Evolutionary conservation across 2,797 vertebrate species (phyloP).

Genomic region (Hozukius guyotensis): DNA sequence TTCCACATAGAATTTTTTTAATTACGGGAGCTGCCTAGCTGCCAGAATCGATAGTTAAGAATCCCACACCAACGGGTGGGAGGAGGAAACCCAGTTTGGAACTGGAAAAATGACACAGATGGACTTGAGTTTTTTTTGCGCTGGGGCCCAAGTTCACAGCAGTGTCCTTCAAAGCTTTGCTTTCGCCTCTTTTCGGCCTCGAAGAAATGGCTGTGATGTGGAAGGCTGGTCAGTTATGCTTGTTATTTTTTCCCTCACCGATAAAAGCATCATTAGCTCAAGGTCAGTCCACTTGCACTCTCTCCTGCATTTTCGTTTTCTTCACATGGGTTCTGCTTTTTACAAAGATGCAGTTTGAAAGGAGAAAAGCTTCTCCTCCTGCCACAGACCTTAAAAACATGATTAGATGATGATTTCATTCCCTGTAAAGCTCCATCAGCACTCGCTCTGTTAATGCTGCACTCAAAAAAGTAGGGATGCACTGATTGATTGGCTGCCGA

Average conservation of each 20-base stretch:
- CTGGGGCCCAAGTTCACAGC: slow-evolving; percentile 29
- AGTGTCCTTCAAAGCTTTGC: slow-evolving; percentile 49
- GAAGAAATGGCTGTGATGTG: slow-evolving; percentile 19
- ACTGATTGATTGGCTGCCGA: background rate
- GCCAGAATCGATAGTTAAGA: slow-evolving; percentile 75
- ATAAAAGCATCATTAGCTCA: slow-evolving; percentile 63
- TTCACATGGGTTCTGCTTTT: slow-evolving; percentile 8
- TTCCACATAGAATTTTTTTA: slow-evolving; percentile 77
- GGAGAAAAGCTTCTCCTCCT: slow-evolving; percentile 20
- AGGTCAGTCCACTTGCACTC: slow-evolving; percentile 45
- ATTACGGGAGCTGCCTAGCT: slow-evolving; percentile 70
- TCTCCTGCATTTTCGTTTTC: slow-evolving; percentile 40
- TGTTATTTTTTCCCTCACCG: slow-evolving; percentile 18
- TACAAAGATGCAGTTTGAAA: slow-evolving; percentile 12
- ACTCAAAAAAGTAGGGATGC: slow-evolving; percentile 7
- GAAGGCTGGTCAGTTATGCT: slow-evolving; percentile 34
- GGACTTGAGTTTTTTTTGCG: slow-evolving; percentile 35
- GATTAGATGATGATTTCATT: slow-evolving; percentile 31
- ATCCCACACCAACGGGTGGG: slow-evolving; percentile 51
- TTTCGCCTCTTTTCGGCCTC: slow-evolving; percentile 18
- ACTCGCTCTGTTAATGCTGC: slow-evolving; percentile 17
- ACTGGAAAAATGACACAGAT: slow-evolving; percentile 57
- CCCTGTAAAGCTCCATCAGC: slow-evolving; percentile 10
- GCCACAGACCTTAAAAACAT: slow-evolving; percentile 35
- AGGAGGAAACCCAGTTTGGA: slow-evolving; percentile 52